Percentiles rank a stretch among this genome's conserved stretches.
Conservation (phyloP, 2,113 vertebrate species). For the Cranoglanis bouderius region DNA sequence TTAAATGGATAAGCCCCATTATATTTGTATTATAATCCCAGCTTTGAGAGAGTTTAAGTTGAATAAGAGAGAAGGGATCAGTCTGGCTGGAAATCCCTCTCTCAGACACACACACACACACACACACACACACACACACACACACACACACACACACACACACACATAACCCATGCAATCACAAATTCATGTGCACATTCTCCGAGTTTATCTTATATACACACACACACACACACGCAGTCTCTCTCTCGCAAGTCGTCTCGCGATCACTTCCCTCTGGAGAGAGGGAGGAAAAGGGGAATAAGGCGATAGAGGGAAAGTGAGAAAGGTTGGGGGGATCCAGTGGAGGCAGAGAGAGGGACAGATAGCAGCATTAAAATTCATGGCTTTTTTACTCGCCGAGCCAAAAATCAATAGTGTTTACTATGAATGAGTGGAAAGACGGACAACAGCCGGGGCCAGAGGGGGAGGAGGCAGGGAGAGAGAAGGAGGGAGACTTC, state of each 20-base stretch:
- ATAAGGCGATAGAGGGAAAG: constrained; percentile 69
- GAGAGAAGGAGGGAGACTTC: constrained; percentile 62
- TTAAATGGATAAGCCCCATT: constrained; percentile 31
- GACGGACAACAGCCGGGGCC: constrained; percentile 75
- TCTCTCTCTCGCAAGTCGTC: constrained; percentile 29
- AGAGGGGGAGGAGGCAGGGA: constrained; percentile 57
- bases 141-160: constrained; percentile 19
- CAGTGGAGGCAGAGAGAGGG: constrained; percentile 73
- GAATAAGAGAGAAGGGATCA: constrained; percentile 26
- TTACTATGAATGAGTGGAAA: constrained; percentile 83
- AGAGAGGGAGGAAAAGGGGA: constrained; percentile 65
- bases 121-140: constrained; percentile 5
- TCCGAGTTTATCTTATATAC: constrained; percentile 41
- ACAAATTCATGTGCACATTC: constrained; percentile 33
- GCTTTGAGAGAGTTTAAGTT: constrained; percentile 31
- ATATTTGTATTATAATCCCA: constrained; percentile 26
- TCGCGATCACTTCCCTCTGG: constrained; percentile 78
- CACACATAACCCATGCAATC: constrained; percentile 4
- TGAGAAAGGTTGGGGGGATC: constrained; percentile 76
- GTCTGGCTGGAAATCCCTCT: constrained; percentile 24
- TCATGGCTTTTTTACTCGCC: constrained; percentile 78
- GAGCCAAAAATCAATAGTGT: constrained; percentile 83
- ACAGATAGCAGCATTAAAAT: constrained; percentile 83
- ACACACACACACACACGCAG: constrained; percentile 27
- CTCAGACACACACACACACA: not conserved